Base-by-base conservation (phyloP, 2,113 vertebrate genomes). In the Calonectris borealis region DNA sequence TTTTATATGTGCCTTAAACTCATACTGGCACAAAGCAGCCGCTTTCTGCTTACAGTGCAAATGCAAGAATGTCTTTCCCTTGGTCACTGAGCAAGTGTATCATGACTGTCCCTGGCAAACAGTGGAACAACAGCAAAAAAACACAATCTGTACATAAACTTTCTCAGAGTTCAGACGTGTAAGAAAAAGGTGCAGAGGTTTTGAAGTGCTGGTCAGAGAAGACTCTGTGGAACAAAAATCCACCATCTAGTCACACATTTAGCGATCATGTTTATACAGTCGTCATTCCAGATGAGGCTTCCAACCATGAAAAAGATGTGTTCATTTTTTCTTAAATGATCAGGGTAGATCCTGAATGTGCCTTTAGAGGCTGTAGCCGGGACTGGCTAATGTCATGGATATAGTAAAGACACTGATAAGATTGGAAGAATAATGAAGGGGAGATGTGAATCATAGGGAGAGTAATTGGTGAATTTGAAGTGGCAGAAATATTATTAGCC, bases 1-100 rank as follows among this genome's bases (percentile, higher is more conserved):
- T 95, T 93, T 96, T 66, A 83, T 81, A 60, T 15, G 34, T 52
- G 58, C 57, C 75, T 77, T 91, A 81, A 86, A 88, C 65, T 88
- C 62, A 58, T 29, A 34, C 11, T 70, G 72, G 55, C 22, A 82
- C 51, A 87, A 69, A 88, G 46, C 83, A 94, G 65, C 6, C 3
- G 0, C 42, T 82, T 88, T 90, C 60, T 85, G 76, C 83, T 89
- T 52, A 10, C 13, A 12, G 25, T 66, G 57, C 34, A 83, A 83
- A 51, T 19, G 58, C 42, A 93, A 13, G 1, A 94, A 65, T 15
- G 7, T 48, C 42, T 64, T 84, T 34, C 40, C 36, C 27, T 73
- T 93, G 34, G 52, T 38, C 78, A 40, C n/a, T 20, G 69, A 31
- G 44, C n/a, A 69, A 60, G 54, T 8, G 18, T 48, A 70, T 70